Conservation (phyloP, 2,888 invertebrate species). For the Apamea epomidion region DNA sequence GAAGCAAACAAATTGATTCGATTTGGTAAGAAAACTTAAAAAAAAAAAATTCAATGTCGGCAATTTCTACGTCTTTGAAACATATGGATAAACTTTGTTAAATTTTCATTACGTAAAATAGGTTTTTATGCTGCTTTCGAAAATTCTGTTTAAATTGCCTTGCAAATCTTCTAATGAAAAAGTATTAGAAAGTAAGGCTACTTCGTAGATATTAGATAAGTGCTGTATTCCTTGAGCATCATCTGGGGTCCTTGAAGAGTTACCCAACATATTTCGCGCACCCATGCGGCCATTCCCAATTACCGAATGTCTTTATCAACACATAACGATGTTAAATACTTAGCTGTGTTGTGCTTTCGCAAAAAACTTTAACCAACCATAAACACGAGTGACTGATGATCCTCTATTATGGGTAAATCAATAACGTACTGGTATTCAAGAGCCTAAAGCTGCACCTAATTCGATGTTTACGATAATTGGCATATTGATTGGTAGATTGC, state of each 20-base stretch:
- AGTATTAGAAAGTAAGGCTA: not conserved
- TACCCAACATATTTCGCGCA: not conserved
- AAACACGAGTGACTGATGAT: conserved; percentile 16
- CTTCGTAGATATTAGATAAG: not conserved
- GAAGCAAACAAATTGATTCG: not conserved
- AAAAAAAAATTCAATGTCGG: not conserved
- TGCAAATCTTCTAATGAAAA: not conserved
- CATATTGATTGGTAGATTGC: conserved; percentile 51
- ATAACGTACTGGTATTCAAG: conserved; percentile 31
- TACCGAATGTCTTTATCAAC: not conserved
- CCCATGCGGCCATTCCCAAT: not conserved
- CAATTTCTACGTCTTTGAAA: not conserved
- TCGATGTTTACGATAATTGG: conserved; percentile 57
- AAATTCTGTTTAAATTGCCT: not conserved
- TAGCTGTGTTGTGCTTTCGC: not conserved
- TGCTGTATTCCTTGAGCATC: not conserved
- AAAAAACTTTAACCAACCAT: conserved; percentile 5
- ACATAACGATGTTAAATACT: not conserved
- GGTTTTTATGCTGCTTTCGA: not conserved
- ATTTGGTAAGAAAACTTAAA: not conserved
- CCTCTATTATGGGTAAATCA: conserved; percentile 29
- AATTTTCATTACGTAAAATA: not conserved
- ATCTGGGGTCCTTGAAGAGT: not conserved
- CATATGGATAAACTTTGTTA: not conserved
- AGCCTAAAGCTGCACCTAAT: conserved; percentile 54